Evolutionary conservation across 1,140 invertebrate species (phyloP).

Genomic region (Pseudomyrmex pallidus): DNA sequence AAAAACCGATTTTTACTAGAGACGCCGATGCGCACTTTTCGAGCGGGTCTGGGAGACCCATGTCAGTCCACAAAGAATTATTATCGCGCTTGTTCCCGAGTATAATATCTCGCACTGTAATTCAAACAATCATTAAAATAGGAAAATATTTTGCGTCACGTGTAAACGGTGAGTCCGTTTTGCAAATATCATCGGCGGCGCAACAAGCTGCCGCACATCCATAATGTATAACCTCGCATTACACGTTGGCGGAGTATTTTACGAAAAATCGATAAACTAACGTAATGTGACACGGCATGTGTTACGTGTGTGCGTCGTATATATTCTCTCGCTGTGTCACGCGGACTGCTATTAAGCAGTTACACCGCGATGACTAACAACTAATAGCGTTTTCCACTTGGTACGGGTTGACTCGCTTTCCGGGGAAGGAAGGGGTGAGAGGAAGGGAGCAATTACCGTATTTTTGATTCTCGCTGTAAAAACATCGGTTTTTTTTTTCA

Average conservation of each 20-base stretch:
- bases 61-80: background rate
- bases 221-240: constrained; percentile 26
- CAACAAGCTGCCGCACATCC: constrained; percentile 36
- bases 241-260: constrained; percentile 11
- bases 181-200: background rate
- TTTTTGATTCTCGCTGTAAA: too few species aligned
- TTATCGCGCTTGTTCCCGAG: background rate
- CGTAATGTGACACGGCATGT: background rate
- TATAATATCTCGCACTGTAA: background rate
- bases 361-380: too few species aligned
- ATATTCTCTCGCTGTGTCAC: background rate
- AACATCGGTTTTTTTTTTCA: too few species aligned
- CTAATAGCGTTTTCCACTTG: too few species aligned
- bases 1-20: too few species aligned
- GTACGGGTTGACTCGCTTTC: too few species aligned
- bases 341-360: background rate
- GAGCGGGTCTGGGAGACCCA: too few species aligned
- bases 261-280: constrained; percentile 39
- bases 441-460: too few species aligned
- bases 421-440: too few species aligned
- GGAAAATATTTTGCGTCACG: constrained; percentile 5
- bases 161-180: background rate
- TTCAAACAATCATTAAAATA: constrained; percentile 1
- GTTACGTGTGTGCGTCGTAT: background rate
- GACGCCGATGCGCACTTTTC: too few species aligned